phyloP scores from a whole-genome alignment of 2,888 invertebrate genomes.

The Drosophila pseudotalamancana region DNA sequence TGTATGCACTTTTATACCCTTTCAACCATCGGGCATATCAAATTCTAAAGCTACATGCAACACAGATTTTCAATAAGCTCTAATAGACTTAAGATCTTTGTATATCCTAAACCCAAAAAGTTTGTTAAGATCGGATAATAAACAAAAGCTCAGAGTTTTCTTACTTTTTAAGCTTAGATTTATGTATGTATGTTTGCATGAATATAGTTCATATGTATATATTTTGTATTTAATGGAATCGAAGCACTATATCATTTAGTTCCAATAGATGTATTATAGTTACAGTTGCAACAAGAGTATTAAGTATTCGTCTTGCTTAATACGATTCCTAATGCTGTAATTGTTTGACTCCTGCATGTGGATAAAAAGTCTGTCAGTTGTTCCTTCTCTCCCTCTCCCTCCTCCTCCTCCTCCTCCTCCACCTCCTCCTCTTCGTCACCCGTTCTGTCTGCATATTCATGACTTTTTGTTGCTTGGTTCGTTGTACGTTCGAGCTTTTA shows the following conservation, averaged over 20 bases:
- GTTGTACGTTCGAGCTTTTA: slow-evolving; percentile 67
- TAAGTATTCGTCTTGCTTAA: neutral
- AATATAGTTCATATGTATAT: too few relatives aligned
- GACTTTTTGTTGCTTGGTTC: slow-evolving; percentile 65
- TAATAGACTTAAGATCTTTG: too few relatives aligned
- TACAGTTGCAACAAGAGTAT: neutral
- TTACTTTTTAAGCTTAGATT: too few relatives aligned
- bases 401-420: too few relatives aligned
- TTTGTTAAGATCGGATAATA: too few relatives aligned
- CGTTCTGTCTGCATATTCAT: slow-evolving; percentile 68
- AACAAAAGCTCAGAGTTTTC: neutral
- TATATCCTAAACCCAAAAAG: too few relatives aligned
- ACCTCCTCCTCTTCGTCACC: slow-evolving; percentile 15
- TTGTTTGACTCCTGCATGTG: slow-evolving; percentile 46
- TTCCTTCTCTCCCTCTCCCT: neutral
- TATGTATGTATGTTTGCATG: too few relatives aligned
- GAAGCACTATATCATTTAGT: neutral
- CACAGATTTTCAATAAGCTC: too few relatives aligned
- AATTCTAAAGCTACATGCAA: too few relatives aligned
- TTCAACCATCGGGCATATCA: too few relatives aligned
- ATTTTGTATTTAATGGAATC: too few relatives aligned
- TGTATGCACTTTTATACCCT: slow-evolving; percentile 12
- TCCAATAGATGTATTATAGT: too few relatives aligned
- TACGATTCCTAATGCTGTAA: slow-evolving; percentile 46
- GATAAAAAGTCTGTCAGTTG: slow-evolving; percentile 4